Base-by-base conservation (phyloP, 1,140 invertebrate species). In the Drosophila santomea region DNA sequence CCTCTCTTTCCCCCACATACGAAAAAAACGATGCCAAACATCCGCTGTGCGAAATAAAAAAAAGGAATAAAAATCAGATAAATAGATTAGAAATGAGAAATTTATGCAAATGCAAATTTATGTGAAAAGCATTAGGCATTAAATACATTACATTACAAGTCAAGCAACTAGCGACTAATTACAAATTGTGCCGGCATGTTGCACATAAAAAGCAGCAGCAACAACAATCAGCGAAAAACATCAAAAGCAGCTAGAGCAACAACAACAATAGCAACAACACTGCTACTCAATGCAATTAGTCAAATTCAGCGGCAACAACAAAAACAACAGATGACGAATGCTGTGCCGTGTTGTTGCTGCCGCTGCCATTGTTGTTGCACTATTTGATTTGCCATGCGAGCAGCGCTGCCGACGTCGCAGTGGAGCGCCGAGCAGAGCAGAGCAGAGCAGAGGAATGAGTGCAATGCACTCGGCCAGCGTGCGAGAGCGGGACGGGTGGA, bases 41-140 rank as follows among this genome's bases (percentile, higher is more conserved):
- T 86, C 83, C 83, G 80, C 50, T 68, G 60, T 54, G 68, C 56
- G 62, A 64, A 36, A 63, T 45, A 54, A 51, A 56, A 45, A 20
- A 56, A 45, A 20, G 50, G 32, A 66, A 38, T 39, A 58, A 67
- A 45, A 25, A 14, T 4, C 32, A 38, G 57, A 35, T 48, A 44
- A 44, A 55, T 8, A 44, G 17, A 35, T 57, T 52, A 69, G 74
- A 72, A 74, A 32, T 17, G 51, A 78, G 25, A 32, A 35, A 51
- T n/a, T n/a, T n/a, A n/a, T n/a, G n/a, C n/a, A n/a, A n/a, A 88
- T 89, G 84, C 76, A 86, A 88, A 86, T 86, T 83, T 89, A 88
- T 89, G 80, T 89, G 83, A 77, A 64, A 17, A 63, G 35, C 56
- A 73, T 51, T 56, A 50, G 66, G 25, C 75, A 76, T 86, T 80